Evolutionary conservation across 2,113 vertebrate species (phyloP), one percentile per base, ranked within the genome.

Genomic region (Alexandromys fortis): DNA sequence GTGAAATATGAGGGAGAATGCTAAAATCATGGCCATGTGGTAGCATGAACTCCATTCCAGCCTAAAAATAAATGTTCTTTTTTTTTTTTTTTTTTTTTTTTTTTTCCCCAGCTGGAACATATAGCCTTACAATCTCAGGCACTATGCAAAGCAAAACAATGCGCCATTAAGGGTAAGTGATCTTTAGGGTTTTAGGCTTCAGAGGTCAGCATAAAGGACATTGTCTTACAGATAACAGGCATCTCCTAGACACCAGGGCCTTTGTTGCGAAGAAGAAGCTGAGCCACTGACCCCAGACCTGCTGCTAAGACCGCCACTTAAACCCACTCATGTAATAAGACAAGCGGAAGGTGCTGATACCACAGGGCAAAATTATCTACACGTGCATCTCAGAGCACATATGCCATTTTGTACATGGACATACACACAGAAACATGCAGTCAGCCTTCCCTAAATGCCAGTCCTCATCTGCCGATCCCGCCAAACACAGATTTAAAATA

Each of bases 1-100:
- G 94, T 81, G 86, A 92, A 88, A 89, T 93, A 86, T 5, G 13
- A 33, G 79, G 81, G 83, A 73, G 63, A 65, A 82, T 89, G 68
- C 28, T 72, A 75, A 91, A 76, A 77, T 12, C 89, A 72, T 21
- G 55, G 86, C n/a, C 77, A 86, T 55, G n/a, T 91, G 83, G 63
- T 87, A 73, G 58, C 13, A 79, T 38, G 55, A 72, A 58, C 12
- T 65, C 47, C 89, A 91, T 86, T 68, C 33, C 26, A 93, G 47
- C 35, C 81, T 82, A 61, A 89, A 86, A 92, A 86, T 67, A 85
- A 72, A 81, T 28, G 8, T 11, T 75, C 28, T 82, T 35, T 77
- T 78, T 73, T 68, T 33, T 90, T 78, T 78, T 5, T 33, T 90
- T 78, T 78, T 5, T n/a, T 82, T 35, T 77, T 78, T 73, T 68